Evolutionary conservation across 2,888 invertebrate species (phyloP).

Genomic region (Dinocampus coccinellae): DNA sequence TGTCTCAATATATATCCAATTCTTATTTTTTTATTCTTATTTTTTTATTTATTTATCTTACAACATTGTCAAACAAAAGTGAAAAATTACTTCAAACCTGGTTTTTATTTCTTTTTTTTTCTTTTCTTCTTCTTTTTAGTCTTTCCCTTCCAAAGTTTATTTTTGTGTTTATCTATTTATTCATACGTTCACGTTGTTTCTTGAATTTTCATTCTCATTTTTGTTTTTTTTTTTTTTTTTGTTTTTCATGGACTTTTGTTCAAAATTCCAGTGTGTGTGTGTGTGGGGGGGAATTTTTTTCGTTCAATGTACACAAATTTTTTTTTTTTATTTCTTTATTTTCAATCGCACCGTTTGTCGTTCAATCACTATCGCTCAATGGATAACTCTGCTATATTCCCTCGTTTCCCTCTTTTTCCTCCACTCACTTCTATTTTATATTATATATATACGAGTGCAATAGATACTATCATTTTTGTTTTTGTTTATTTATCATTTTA

Average conservation of each 20-base stretch:
- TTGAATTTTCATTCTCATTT: too few relatives aligned
- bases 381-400: not conserved
- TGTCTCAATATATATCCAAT: too few relatives aligned
- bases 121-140: too few relatives aligned
- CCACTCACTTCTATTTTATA: not conserved
- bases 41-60: too few relatives aligned
- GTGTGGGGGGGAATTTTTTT: not conserved
- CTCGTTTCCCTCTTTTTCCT: not conserved
- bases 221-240: too few relatives aligned
- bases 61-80: not conserved
- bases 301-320: not conserved
- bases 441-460: not conserved
- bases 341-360: constrained; percentile 16
- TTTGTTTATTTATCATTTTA: constrained; percentile 18
- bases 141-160: too few relatives aligned
- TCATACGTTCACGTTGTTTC: too few relatives aligned
- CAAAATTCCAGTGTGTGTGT: too few relatives aligned
- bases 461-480: constrained; percentile 7
- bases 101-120: too few relatives aligned
- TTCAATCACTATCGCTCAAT: constrained; percentile 30
- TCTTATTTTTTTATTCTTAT: too few relatives aligned
- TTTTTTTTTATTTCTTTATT: not conserved
- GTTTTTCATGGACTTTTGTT: too few relatives aligned
- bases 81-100: constrained; percentile 9
- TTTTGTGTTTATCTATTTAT: too few relatives aligned